A percentile compares a stretch with the other conserved stretches of the same genome.
phyloP scores from a whole-genome alignment of 30 jellyfish, hydroid and myxozoan genomes.

The Hydractinia echinata region DNA sequence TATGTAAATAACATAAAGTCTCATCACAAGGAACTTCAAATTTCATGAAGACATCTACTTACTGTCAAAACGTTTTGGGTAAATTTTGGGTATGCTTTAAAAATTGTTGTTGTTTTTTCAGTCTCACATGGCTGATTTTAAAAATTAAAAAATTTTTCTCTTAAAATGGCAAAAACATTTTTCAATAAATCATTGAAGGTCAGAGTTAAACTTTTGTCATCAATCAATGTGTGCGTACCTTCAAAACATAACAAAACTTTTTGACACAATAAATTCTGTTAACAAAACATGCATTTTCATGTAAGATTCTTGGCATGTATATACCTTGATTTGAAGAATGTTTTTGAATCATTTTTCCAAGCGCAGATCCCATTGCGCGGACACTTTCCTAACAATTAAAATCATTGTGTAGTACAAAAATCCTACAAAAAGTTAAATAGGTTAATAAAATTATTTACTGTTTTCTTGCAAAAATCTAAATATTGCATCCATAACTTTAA shows the following conservation, averaged over 20 bases:
- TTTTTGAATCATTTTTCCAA: constrained; percentile 68
- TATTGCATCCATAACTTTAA: constrained; percentile 83
- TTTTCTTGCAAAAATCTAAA: constrained; percentile 79
- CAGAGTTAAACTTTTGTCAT: neutral
- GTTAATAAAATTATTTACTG: constrained; percentile 40
- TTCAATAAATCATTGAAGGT: neutral
- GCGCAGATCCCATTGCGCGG: constrained; percentile 38
- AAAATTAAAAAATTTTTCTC: too few relatives aligned
- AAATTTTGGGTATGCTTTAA: too few relatives aligned
- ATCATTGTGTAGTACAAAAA: neutral
- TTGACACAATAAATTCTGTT: too few relatives aligned
- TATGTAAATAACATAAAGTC: too few relatives aligned
- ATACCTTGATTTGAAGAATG: constrained; percentile 68
- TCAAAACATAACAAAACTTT: too few relatives aligned
- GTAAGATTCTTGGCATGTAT: neutral
- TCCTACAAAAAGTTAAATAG: neutral
- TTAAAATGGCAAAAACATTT: neutral
- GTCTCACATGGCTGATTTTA: too few relatives aligned
- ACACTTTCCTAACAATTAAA: constrained; percentile 42
- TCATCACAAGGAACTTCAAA: too few relatives aligned
- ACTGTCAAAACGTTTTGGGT: too few relatives aligned
- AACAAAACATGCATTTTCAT: neutral
- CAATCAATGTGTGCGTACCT: too few relatives aligned
- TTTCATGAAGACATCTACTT: too few relatives aligned
- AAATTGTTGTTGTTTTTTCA: too few relatives aligned